Conservation (phyloP, 2,113 vertebrate species). For the Channa maculata region DNA sequence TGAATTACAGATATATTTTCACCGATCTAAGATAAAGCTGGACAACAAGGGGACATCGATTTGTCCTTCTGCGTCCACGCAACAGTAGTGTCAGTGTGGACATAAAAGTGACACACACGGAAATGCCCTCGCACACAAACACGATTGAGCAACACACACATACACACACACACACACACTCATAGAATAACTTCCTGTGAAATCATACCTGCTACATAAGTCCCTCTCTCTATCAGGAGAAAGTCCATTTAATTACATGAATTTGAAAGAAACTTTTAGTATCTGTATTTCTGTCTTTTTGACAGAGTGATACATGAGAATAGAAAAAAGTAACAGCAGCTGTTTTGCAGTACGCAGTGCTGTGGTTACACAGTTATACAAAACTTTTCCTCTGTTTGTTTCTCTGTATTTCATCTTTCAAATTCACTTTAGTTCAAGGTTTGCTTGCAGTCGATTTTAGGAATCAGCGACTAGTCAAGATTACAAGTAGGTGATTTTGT, state of each 20-base stretch:
- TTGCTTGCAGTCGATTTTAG: background rate
- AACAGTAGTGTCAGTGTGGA: conserved; percentile 64
- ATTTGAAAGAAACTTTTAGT: too few relatives aligned
- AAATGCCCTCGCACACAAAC: background rate
- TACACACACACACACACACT: conserved; percentile 39
- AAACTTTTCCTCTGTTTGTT: background rate
- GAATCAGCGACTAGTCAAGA: background rate
- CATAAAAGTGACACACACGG: background rate
- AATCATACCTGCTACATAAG: conserved; percentile 78
- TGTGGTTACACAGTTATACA: background rate
- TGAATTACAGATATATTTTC: too few relatives aligned
- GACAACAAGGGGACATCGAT: conserved; percentile 23
- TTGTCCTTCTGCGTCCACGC: conserved; percentile 26
- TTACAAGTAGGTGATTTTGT: too few relatives aligned
- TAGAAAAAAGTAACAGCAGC: too few relatives aligned
- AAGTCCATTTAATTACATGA: background rate
- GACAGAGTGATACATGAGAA: background rate
- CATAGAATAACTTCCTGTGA: conserved; percentile 73
- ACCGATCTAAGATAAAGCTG: too few relatives aligned
- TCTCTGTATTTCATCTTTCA: background rate
- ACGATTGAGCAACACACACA: conserved; percentile 4
- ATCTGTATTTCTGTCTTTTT: background rate
- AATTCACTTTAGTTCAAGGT: background rate
- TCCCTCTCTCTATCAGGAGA: background rate
- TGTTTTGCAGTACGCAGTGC: background rate